Evolutionary conservation across 2,888 invertebrate species (phyloP), one percentile per base, ranked within the genome.

Genomic region (Leucophenga montana): DNA sequence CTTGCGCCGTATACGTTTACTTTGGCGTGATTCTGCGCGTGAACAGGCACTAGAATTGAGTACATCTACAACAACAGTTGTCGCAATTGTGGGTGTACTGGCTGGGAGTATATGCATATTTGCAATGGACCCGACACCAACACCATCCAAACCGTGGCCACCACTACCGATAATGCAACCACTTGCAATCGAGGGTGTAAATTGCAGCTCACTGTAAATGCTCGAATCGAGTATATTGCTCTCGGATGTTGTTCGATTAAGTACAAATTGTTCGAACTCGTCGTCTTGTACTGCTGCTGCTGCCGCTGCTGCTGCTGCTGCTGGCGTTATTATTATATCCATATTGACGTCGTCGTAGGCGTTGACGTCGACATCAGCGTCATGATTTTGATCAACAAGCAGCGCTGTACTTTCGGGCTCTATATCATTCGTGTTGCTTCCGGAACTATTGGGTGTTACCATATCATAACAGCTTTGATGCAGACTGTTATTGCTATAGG

Each of bases 171-270:
- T 33, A 61, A 53, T 18, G 31, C 73, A 71, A 39, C 71, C 73
- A 18, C 68, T 73, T 14, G 53, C 39, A 18, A 64, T 48, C 9
- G 70, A 75, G 75, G 78, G 72, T 66, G 80, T 72, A 66, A 85
- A 78, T 59, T 85, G 86, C 66, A 86, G 68, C 69, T 87, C 87
- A 68, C 85, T 86, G 76, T 85, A 87, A 66, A 84, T 80, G 74
- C 87, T 87, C 50, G 85, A 85, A 62, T 87, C 87, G 70, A 86
- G 79, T 70, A 86, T 82, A 67, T 87, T 87, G 66, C 86, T 86
- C 66, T 86, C 86, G 68, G 86, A 86, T 27, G 82, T 85, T 68
- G 84, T 85, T 69, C 85, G 85, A 80, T 86, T 86, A 46, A 85
- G 74, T 22, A 85, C 76, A 62, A 84, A 86, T 69, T 85, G 83